A percentile compares a stretch with the other conserved stretches of the same genome.
phyloP scores from a whole-genome alignment of 1,140 invertebrate species.

The Drosophila ercepeae region DNA sequence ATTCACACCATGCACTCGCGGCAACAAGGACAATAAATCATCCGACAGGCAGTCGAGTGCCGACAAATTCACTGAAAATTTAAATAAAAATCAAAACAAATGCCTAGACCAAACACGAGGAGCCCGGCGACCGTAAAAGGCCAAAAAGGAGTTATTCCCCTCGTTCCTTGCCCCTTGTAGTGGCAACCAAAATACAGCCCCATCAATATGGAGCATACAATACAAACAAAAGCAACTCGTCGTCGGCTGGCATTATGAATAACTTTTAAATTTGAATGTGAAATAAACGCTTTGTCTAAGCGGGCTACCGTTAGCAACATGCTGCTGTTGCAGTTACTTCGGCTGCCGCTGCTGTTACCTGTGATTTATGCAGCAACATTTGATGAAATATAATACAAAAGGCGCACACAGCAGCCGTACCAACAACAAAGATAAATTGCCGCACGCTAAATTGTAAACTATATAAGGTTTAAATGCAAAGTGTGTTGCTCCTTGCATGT shows the following conservation, averaged over 20 bases:
- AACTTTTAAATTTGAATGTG: slow-evolving; percentile 82
- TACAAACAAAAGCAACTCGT: slow-evolving; percentile 11
- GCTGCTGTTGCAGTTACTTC: slow-evolving; percentile 37
- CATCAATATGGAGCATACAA: slow-evolving; percentile 70
- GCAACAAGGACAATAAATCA: slow-evolving; percentile 79
- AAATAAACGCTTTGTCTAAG: slow-evolving; percentile 81
- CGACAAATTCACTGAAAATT: slow-evolving; percentile 75
- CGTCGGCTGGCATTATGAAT: slow-evolving; percentile 70
- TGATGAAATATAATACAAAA: slow-evolving; percentile 83
- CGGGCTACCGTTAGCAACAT: slow-evolving; percentile 77
- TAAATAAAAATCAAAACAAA: slow-evolving; percentile 76
- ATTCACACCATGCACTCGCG: slow-evolving; percentile 68
- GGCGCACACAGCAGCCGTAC: slow-evolving; percentile 57
- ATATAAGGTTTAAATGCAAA: slow-evolving; percentile 75
- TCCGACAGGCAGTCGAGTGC: slow-evolving; percentile 62
- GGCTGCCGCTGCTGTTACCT: slow-evolving; percentile 38
- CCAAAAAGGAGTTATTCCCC: slow-evolving; percentile 18
- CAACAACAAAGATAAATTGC: slow-evolving; percentile 73
- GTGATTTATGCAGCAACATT: slow-evolving; percentile 79
- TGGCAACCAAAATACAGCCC: slow-evolving; percentile 41
- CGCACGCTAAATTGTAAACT: slow-evolving; percentile 75
- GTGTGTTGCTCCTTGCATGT: slow-evolving; percentile 19
- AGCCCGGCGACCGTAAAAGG: slow-evolving; percentile 44
- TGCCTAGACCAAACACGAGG: slow-evolving; percentile 62
- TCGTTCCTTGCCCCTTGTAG: neutral